Percentiles rank a stretch among this genome's conserved stretches.
Evolutionary conservation across 1,140 invertebrate species (phyloP).

Genomic region (Drosophila pectinifera): DNA sequence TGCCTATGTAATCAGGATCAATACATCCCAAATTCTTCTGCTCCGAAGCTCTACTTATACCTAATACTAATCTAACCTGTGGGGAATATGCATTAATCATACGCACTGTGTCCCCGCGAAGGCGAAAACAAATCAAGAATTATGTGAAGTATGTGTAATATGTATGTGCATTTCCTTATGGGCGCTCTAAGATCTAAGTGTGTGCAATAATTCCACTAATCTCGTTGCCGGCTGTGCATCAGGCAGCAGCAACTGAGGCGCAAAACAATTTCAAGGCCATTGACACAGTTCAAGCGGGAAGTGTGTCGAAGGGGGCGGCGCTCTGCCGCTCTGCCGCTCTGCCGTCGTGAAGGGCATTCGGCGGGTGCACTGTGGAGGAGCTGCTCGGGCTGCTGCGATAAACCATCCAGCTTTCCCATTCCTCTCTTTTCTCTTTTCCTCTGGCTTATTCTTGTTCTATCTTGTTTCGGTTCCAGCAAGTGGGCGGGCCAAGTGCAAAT

Average conservation of each 20-base stretch:
- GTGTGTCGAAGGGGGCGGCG: conserved; percentile 18
- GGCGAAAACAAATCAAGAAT: not conserved
- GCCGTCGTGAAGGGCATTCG: conserved; percentile 62
- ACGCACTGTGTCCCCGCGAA: conserved; percentile 47
- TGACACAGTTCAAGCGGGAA: conserved; percentile 75
- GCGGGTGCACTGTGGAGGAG: conserved; percentile 60
- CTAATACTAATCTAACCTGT: too few relatives aligned
- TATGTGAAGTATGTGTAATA: conserved; percentile 2
- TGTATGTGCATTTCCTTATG: conserved; percentile 52
- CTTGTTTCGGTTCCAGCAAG: conserved; percentile 61
- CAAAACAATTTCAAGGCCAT: conserved; percentile 81
- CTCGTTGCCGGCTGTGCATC: conserved; percentile 39
- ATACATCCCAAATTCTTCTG: too few relatives aligned
- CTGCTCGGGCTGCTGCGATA: conserved; percentile 67
- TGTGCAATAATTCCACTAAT: conserved; percentile 68
- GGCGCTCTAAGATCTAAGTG: conserved; percentile 26
- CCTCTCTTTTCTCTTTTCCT: not conserved
- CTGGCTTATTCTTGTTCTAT: conserved; percentile 11
- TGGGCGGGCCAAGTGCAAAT: conserved; percentile 68
- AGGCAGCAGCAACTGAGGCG: conserved; percentile 63
- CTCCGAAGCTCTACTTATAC: too few relatives aligned
- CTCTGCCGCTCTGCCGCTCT: too few relatives aligned
- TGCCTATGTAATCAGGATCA: too few relatives aligned
- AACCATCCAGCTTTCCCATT: conserved; percentile 57
- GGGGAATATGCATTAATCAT: conserved; percentile 26